These are phyloP conservation scores for Isotomurus palustris DNA, from an alignment of 2,888 invertebrate species.

Conservation along the genomic window DNA sequence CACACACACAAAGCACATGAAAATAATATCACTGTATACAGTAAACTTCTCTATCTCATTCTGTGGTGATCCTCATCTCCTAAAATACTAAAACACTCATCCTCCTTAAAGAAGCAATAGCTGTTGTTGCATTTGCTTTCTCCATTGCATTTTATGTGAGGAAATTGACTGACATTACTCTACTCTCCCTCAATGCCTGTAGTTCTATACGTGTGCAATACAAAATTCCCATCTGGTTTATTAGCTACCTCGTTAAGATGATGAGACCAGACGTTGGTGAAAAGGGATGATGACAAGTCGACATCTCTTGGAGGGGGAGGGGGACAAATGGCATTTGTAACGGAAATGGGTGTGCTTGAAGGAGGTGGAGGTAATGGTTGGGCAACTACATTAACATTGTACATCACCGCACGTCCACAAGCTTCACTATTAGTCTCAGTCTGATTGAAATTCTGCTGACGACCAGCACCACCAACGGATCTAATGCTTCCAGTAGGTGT, in stretches of 20 bases:
- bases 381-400: conserved; percentile 34
- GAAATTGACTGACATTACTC: no score
- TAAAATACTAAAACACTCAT: no score
- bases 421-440: conserved; percentile 27
- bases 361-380: conserved; percentile 26
- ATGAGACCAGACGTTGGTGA: conserved; percentile 13
- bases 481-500: conserved; percentile 11
- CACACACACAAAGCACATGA: no score
- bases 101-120: neutral
- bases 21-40: no score
- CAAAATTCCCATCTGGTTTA: neutral
- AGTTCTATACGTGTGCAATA: no score
- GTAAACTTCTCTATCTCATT: no score
- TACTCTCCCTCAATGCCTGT: no score
- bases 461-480: conserved; percentile 3
- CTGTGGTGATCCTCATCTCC: neutral
- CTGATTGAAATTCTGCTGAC: neutral
- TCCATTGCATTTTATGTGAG: no score
- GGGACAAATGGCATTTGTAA: conserved; percentile 39
- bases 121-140: neutral
- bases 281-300: conserved; percentile 5
- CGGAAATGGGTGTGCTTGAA: conserved; percentile 9
- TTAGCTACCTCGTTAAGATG: conserved; percentile 14
- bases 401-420: conserved; percentile 44
- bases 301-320: conserved; percentile 33